phyloP scores from a whole-genome alignment of 2,888 invertebrate genomes.

The Netelia fuscicornis region DNA sequence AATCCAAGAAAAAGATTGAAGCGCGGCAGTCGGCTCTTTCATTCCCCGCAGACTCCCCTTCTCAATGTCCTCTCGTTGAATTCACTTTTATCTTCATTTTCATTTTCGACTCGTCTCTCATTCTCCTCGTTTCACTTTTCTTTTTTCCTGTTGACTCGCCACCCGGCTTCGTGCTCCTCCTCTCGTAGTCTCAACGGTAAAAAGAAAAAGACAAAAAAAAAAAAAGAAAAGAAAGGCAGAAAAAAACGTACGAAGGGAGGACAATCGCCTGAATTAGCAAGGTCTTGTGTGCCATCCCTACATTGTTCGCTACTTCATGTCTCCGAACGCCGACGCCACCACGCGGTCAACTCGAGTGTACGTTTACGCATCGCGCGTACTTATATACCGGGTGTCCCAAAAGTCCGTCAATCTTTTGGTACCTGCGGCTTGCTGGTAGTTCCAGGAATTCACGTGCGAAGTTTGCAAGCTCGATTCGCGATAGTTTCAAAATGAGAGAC shows the following conservation, averaged over 20 bases:
- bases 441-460: no score
- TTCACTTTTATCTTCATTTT: constrained; percentile 21
- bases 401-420: background rate
- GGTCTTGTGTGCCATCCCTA: constrained; percentile 64
- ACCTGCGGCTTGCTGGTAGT: background rate
- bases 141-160: constrained; percentile 62
- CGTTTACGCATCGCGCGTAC: constrained; percentile 7
- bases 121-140: constrained; percentile 55
- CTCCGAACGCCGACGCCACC: constrained; percentile 45
- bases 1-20: background rate
- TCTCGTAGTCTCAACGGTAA: constrained; percentile 22
- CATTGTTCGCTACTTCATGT: constrained; percentile 76
- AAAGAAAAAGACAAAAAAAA: constrained; percentile 41
- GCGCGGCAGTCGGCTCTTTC: background rate
- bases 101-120: constrained; percentile 1
- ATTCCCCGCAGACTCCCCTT: constrained; percentile 19
- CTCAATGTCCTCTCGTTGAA: constrained; percentile 32
- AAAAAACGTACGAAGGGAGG: constrained; percentile 69
- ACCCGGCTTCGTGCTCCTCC: constrained; percentile 31
- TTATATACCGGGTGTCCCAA: background rate
- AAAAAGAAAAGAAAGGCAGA: constrained; percentile 56
- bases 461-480: no score
- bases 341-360: constrained; percentile 36
- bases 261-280: constrained; percentile 80
- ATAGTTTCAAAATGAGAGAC: no score